Evolutionary conservation across 2,797 vertebrate species (phyloP).

Genomic region (Lindbergichthys nudifrons): DNA sequence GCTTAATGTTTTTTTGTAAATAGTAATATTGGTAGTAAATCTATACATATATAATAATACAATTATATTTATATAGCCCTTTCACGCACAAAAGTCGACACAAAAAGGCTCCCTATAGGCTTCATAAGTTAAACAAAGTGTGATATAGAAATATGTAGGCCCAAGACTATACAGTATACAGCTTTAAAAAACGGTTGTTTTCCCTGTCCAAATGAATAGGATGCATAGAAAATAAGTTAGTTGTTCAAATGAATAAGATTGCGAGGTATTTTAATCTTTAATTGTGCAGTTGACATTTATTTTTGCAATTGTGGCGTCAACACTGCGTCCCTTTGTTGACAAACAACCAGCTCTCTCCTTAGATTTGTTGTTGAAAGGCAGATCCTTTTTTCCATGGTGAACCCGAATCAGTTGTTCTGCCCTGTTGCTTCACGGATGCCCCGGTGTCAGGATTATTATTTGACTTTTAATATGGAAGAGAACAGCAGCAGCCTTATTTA

Average conservation of each 20-base stretch:
- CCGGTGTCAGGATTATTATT: background rate
- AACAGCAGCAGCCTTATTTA: background rate
- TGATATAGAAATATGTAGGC: too few species aligned
- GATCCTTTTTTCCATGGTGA: background rate
- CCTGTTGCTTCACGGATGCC: background rate
- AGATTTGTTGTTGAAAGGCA: background rate
- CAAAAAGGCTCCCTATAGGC: too few species aligned
- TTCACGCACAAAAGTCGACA: too few species aligned
- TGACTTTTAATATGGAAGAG: background rate
- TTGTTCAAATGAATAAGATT: background rate
- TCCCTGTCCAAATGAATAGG: background rate
- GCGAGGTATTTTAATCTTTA: background rate
- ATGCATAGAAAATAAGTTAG: background rate
- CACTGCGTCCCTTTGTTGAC: background rate
- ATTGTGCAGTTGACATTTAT: background rate
- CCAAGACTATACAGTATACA: too few species aligned
- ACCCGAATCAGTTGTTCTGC: background rate
- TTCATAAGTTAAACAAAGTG: too few species aligned
- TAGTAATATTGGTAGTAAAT: too few species aligned
- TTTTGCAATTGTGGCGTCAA: background rate
- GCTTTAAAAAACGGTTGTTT: too few species aligned
- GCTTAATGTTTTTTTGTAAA: too few species aligned
- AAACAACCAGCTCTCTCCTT: background rate
- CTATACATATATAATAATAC: too few species aligned
- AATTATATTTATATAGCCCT: too few species aligned